Evolutionary conservation across 2,888 invertebrate species (phyloP), one percentile per base, ranked within the genome.

Genomic region (Auanema freiburgensis): DNA sequence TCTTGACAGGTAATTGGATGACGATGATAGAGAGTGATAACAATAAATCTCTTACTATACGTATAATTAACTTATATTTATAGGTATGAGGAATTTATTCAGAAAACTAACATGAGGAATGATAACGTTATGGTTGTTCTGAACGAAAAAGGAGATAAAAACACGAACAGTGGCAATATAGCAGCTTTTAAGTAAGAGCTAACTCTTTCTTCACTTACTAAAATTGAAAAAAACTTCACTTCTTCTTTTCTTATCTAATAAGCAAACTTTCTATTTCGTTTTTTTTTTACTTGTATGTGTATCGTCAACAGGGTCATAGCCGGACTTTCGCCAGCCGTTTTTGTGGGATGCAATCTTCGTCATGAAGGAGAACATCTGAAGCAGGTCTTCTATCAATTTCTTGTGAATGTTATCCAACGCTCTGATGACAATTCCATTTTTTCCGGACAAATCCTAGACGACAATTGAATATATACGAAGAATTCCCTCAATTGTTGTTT

Each of bases 41-140:
- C 33, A 33, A 33, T 33, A 33, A 33, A 33, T 33, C 33, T 33
- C 33, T 33, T 3, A 33, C 33, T 33, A 33, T 33, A 33, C 33
- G 33, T 33, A 33, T 33, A 33, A 33, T 33, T 33, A 33, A 33
- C 33, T 33, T 5, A 33, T 33, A 16, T 46, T 53, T 59, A 18
- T 43, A 62, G 62, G 62, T 62, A 62, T 44, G 57, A n/a, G n/a
- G 57, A 62, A 18, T 62, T 62, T 57, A 52, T 62, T 16, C 56
- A 56, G 16, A 62, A 62, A 44, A 14, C 62, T 1, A 44, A 44
- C 11, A 8, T 62, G 11, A 18, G 24, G 2, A 56, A 50, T 18
- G 56, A 62, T 18, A 56, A 62, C 51, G 56, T 62, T 3, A 21
- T 62, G 25, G 62, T 62, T 23, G 25, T 62, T 8, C 33, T 62